Evolutionary conservation across 2,888 invertebrate species (phyloP), one percentile per base, ranked within the genome.

Genomic region (Deilephila elpenor): DNA sequence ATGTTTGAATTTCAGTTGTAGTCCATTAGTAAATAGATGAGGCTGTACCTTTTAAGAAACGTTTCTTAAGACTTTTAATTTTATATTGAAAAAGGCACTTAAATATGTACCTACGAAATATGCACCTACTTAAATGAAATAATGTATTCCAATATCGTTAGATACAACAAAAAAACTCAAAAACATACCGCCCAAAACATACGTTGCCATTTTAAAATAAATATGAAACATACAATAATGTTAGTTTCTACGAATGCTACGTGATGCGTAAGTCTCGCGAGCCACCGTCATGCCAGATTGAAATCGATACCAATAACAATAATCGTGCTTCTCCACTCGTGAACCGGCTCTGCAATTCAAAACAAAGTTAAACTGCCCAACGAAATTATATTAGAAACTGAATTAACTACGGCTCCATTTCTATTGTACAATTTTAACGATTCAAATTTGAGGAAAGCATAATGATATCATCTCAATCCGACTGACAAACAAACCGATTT

Each of bases 281-380:
- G 20, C 60, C 25, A 25, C 59, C 59, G 20, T 25, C 25, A 25
- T 14, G 60, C 25, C 25, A 60, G 14, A 25, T 25, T 25, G 25
- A 60, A 60, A 60, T 60, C 60, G 60, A 60, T 60, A 60, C 3
- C 60, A 60, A 60, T 60, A 60, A 29, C 25, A 29, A 60, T 60
- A 60, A 25, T 59, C 59, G 59, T 60, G 60, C 60, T 11, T 29
- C 25, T 60, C 29, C 29, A 60, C n/a, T 56, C 56, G 60, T 11
- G 60, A 14, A 14, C 60, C 20, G 20, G 59, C 59, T 59, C 29
- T 25, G 25, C 60, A 29, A 60, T 60, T 29, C 20, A 60, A 60
- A 14, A 60, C 60, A 60, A 56, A 60, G 60, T 60, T 14, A 60
- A 14, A 14, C 7, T 14, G 25, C 11, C 60, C 8, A 14, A 29